A percentile compares a stretch with the other conserved stretches of the same genome.
phyloP scores from a whole-genome alignment of 2,113 vertebrate genomes.

The Corapipo altera region DNA sequence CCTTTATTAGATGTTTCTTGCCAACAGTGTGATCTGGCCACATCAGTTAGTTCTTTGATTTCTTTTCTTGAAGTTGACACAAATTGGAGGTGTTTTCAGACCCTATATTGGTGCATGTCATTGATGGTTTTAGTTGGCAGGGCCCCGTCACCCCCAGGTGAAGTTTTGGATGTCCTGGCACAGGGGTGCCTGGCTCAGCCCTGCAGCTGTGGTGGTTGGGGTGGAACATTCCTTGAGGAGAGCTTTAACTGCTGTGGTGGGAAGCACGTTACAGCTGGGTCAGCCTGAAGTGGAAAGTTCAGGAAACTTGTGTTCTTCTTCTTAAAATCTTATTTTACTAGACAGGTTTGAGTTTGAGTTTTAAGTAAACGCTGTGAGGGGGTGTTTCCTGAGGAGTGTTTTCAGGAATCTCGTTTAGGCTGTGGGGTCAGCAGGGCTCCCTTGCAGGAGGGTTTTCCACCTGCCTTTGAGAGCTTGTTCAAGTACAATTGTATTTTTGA shows the following conservation, averaged over 20 bases:
- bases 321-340: background rate
- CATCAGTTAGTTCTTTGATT: background rate
- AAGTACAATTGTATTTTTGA: background rate
- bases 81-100: rapidly evolving
- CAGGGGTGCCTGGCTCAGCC: no score
- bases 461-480: background rate
- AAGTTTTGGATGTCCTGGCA: background rate
- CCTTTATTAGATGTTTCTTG: background rate
- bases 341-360: background rate
- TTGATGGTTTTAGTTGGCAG: background rate
- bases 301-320: no score
- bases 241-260: background rate
- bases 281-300: background rate
- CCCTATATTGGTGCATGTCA: rapidly evolving
- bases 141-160: rapidly evolving
- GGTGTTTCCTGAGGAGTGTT: background rate
- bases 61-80: background rate
- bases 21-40: background rate
- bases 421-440: background rate
- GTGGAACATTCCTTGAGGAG: background rate
- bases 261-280: rapidly evolving
- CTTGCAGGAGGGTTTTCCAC: background rate
- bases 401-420: rapidly evolving
- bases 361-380: rapidly evolving
- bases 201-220: rapidly evolving